These are phyloP conservation scores for Myotis daubentonii DNA, from an alignment of 2,797 vertebrate species.

Conservation along the genomic window DNA sequence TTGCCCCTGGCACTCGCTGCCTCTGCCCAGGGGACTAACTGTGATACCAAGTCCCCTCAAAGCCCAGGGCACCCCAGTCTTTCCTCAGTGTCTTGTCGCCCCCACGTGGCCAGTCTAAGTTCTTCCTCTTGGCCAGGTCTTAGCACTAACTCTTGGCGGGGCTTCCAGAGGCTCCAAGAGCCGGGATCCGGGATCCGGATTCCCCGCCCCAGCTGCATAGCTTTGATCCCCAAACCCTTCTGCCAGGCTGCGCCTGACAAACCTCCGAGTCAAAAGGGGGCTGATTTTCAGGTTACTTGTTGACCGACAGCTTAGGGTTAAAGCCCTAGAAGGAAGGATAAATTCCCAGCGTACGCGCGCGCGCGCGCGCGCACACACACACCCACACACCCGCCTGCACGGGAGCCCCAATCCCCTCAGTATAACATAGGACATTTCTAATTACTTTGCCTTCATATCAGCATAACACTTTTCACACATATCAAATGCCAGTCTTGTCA, in stretches of 20 bases:
- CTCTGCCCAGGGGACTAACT: not conserved
- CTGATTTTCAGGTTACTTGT: not conserved
- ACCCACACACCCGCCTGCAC: rapidly evolving
- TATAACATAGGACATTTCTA: not conserved
- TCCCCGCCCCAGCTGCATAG: rapidly evolving
- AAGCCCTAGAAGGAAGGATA: not conserved
- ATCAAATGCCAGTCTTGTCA: not conserved
- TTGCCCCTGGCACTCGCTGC: rapidly evolving
- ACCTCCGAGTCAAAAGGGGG: not conserved
- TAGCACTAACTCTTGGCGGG: not conserved
- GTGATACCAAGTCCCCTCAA: not conserved
- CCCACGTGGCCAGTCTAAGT: not conserved
- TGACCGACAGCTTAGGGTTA: not conserved
- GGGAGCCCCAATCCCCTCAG: not conserved
- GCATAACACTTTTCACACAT: not conserved
- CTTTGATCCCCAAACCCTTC: conserved; percentile 36
- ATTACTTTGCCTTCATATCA: not conserved
- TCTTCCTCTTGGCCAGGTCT: not conserved
- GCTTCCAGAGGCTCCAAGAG: not conserved
- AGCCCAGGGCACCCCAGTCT: not conserved
- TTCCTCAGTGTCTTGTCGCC: not conserved
- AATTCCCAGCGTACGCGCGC: not conserved
- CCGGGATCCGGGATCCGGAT: not conserved
- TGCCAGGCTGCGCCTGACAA: not conserved
- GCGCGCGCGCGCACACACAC: too few relatives aligned